phyloP scores from a whole-genome alignment of 2,113 vertebrate genomes.

The Thryonomys swinderianus region DNA sequence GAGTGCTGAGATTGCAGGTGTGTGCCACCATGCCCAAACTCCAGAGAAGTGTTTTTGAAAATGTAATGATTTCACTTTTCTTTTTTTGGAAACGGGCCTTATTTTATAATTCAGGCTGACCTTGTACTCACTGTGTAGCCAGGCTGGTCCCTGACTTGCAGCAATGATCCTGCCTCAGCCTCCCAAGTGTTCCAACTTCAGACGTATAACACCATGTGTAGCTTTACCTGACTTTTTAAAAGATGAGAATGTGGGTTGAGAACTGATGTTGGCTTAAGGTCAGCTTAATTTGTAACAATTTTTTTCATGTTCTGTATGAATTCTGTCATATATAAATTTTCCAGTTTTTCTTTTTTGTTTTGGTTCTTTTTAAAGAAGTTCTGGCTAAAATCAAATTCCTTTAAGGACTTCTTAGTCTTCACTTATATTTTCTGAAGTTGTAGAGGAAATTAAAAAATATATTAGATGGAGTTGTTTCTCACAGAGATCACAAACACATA shows the following conservation, averaged over 20 bases:
- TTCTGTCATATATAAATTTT: neutral
- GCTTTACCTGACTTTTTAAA: neutral
- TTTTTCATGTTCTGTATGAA: neutral
- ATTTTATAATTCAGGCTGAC: too few species aligned
- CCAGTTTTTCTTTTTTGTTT: neutral
- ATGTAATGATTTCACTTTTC: too few species aligned
- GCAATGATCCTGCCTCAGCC: neutral
- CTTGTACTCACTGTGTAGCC: too few species aligned
- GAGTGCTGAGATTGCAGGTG: neutral
- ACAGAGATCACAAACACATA: neutral
- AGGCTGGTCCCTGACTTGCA: too few species aligned
- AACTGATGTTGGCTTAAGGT: conserved; percentile 42
- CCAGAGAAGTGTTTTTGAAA: too few species aligned
- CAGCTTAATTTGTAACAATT: neutral
- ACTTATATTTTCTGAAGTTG: conserved; percentile 9
- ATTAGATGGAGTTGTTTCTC: neutral
- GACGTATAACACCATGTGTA: neutral
- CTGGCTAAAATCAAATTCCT: conserved; percentile 39
- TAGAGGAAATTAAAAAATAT: conserved; percentile 45
- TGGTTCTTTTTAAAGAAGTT: neutral
- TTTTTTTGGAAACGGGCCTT: too few species aligned
- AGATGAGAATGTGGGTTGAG: conserved; percentile 9
- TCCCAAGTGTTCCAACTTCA: neutral
- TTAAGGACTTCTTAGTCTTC: conserved; percentile 3
- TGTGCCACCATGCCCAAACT: neutral